phyloP scores from a whole-genome alignment of 2,797 vertebrate species.

The Halcyon leucocephala region DNA sequence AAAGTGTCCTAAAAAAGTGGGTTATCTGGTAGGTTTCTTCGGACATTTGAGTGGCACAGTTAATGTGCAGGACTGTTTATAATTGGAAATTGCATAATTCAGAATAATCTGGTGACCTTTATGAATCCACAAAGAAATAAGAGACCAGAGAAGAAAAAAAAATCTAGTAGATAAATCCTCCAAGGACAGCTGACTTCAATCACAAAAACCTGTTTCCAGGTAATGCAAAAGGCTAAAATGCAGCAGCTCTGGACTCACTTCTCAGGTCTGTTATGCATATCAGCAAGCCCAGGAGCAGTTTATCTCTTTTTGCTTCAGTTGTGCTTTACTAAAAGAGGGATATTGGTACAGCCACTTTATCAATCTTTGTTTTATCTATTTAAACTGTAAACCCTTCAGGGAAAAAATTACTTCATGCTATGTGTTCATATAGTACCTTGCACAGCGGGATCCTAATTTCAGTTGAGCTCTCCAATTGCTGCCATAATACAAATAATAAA shows the following conservation, averaged over 20 bases:
- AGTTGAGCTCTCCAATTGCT: constrained; percentile 18
- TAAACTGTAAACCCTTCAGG: not conserved
- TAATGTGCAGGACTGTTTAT: not conserved
- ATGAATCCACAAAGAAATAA: not conserved
- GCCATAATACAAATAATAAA: constrained; percentile 43
- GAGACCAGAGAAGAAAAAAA: not conserved
- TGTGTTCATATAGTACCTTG: not conserved
- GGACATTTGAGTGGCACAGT: not conserved
- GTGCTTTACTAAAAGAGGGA: not conserved
- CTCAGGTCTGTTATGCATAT: not conserved
- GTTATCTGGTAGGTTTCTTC: not conserved
- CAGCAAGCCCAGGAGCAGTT: not conserved
- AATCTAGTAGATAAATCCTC: not conserved
- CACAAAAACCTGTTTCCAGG: not conserved
- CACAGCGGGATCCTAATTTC: constrained; percentile 5
- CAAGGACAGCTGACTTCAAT: not conserved
- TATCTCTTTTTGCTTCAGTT: not conserved
- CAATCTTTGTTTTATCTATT: constrained; percentile 11
- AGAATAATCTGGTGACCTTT: not conserved
- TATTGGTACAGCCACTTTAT: not conserved
- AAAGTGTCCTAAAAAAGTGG: not conserved
- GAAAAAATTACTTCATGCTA: not conserved
- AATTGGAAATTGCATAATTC: not conserved
- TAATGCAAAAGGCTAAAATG: not conserved
- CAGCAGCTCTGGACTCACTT: not conserved